Evolutionary conservation across 1,140 invertebrate species (phyloP), one percentile per base, ranked within the genome.

Genomic region (Drosophila albomicans): DNA sequence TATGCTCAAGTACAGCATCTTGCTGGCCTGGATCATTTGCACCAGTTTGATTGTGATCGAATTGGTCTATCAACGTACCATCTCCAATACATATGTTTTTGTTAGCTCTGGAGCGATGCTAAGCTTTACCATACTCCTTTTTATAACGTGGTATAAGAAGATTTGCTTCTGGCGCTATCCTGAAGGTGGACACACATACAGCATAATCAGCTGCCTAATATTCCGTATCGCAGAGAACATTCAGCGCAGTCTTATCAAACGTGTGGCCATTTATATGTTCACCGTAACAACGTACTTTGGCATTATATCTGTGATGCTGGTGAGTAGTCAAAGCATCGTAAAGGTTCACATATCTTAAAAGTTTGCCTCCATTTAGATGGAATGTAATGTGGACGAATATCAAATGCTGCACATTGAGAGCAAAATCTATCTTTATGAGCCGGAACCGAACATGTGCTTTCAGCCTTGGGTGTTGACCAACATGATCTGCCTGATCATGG

Each of bases 391-490:
- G 3, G 7, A 13, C 0, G 5, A 48, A 4, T 87, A 8, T 13
- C 11, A 74, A 16, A 0, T 87, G 1, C 10, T 41, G 32, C 48
- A 52, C 8, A 69, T 88, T 8, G 78, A 88, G 5, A 71, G 67
- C 49, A 78, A 72, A 52, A 4, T 90, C 0, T 90, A 51, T 11
- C 54, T 56, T 5, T 90, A 89, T 15, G 81, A 89, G 8, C 11
- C 38, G 30, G 41, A 76, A 28, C 5, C 10, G 1, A 11, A 28
- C 7, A 28, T 65, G 3, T 95, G 94, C 74, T 93, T 94, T 52
- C 94, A 94, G 76, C 94, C 95, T 52, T 96, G 95, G 96, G 95
- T 96, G 94, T 94, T 97, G 71, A 96, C 97, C 1, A 95, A 97
- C 92, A 96, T 95, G 64, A 95, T 96, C 87, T 94, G 95, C 10